Evolutionary conservation across 1,140 invertebrate species (phyloP), one percentile per base, ranked within the genome.

Genomic region (Pachyrhynchus sulphureomaculatus): DNA sequence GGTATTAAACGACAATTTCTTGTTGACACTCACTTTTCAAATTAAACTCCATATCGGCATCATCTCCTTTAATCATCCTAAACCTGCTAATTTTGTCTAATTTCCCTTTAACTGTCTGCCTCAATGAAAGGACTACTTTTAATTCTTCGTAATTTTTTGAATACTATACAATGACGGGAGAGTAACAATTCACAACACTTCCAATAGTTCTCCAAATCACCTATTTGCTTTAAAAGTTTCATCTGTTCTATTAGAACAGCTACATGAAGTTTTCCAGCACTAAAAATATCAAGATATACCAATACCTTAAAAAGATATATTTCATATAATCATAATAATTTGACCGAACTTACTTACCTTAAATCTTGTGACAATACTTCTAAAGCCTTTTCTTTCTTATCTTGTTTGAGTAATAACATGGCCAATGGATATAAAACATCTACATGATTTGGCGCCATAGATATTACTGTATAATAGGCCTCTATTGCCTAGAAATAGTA

Each of bases 361-460:
- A 83, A 80, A 70, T 89, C 83, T 69, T 91, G 89, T 56, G 87
- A 79, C 13, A 96, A 78, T 6, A 89, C 86, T 53, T 85, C 78
- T 6, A 96, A 79, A 5, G 95, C 93, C 72, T 93, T 88, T 34
- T 89, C 81, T 51, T 86, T 82, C 42, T 84, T 76, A 12, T 89
- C 89, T 62, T 88, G 80, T 37, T 87, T 81, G 63, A 91, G 87
- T 12, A 95, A 84, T 33, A 97, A 79, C 23, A 83, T 82, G 1
- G 90, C 89, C 9, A 97, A 76, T 54, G 89, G 89, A 65, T 92
- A 81, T 49, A 88, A 81, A 0, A 93, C 93, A 59, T 89, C 89
- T 63, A 88, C 82, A 78, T 96, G 92, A 56, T 88, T 84, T 0
- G 94, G 93, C 0, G 91, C 93, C 64, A 92, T 78, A 62, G 86